These are phyloP conservation scores for Aporrectodea caliginosa DNA, from an alignment of 1,140 invertebrate species.

Conservation along the genomic window DNA sequence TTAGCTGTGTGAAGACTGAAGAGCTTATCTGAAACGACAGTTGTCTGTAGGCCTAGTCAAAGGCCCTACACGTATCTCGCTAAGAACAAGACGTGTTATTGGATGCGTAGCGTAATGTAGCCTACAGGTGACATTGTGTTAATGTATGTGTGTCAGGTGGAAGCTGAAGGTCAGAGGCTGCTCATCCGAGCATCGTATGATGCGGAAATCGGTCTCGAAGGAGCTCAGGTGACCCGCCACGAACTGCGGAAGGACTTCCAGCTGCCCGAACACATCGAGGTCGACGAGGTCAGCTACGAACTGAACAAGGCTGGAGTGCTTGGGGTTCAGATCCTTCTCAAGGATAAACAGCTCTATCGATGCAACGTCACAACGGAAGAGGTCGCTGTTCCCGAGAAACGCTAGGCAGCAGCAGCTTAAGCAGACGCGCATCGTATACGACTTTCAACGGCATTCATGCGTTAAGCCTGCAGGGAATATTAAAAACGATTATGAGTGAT, in stretches of 20 bases:
- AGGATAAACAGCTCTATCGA: constrained; percentile 19
- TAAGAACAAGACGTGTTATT: too few relatives aligned
- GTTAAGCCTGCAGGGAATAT: too few relatives aligned
- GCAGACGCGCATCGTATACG: too few relatives aligned
- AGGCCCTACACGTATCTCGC: too few relatives aligned
- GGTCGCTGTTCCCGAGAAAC: background rate
- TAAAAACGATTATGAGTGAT: too few relatives aligned
- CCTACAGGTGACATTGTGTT: background rate
- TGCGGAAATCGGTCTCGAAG: constrained; percentile 24
- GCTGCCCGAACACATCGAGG: constrained; percentile 31
- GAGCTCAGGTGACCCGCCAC: background rate
- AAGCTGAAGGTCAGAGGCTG: constrained; percentile 7
- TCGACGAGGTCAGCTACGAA: constrained; percentile 26
- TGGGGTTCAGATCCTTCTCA: constrained; percentile 26
- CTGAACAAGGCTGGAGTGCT: constrained; percentile 19
- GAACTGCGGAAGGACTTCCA: constrained; percentile 29
- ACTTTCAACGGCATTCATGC: too few relatives aligned
- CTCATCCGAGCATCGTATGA: constrained; percentile 22
- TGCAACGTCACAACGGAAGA: constrained; percentile 22
- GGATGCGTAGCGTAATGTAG: too few relatives aligned
- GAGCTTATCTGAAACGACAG: too few relatives aligned
- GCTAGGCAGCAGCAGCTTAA: too few relatives aligned
- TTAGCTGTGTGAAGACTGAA: too few relatives aligned
- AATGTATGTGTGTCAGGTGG: background rate
- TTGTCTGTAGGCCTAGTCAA: too few relatives aligned